Base-by-base conservation (phyloP, 2,113 vertebrate genomes). In the Ginglymostoma cirratum region DNA sequence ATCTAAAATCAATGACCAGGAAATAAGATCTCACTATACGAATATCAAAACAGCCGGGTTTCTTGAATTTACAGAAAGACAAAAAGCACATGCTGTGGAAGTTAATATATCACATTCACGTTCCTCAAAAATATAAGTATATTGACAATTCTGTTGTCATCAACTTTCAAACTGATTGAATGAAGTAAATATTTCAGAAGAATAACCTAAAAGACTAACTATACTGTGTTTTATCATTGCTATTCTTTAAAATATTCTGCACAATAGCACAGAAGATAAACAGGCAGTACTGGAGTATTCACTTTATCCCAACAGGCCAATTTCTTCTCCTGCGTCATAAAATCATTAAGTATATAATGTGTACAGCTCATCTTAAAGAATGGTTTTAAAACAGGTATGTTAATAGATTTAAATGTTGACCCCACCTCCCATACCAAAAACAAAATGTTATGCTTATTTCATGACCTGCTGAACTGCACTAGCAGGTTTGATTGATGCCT, bases 1-100 rank as follows among this genome's bases (percentile, higher is more conserved):
- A 76, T 95, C 69, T 95, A 76, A 95, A 95, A 95, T 95, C 94
- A 95, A 95, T 95, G 69, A 76, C 45, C 69, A 52, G 42, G 94
- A 95, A 95, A 95, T 95, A 95, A 95, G 69, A 76, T 76, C 94
- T 52, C 45, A 45, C 94, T 21, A 95, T 72, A 72, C 67, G 14
- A 72, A 72, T 72, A 27, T 72, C 30, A 76, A 72, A 42, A 52
- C 42, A 34, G 67, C 27, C 94, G 30, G 69, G 69, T 30, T 95
- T 95, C 45, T 72, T 95, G 69, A 95, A 95, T 95, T 27, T 52
- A 52, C 42, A 76, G 69, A 52, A 95, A 67, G 27, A 45, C 5
- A 94, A 4, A 61, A 3, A 19, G 23, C 52, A 65, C 14, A 65
- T 61, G 14, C n/a, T 70, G 65, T 45, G 70, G 24, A 42, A 94